Base-by-base conservation (phyloP, 2,113 vertebrate genomes). In the Colinus virginianus region DNA sequence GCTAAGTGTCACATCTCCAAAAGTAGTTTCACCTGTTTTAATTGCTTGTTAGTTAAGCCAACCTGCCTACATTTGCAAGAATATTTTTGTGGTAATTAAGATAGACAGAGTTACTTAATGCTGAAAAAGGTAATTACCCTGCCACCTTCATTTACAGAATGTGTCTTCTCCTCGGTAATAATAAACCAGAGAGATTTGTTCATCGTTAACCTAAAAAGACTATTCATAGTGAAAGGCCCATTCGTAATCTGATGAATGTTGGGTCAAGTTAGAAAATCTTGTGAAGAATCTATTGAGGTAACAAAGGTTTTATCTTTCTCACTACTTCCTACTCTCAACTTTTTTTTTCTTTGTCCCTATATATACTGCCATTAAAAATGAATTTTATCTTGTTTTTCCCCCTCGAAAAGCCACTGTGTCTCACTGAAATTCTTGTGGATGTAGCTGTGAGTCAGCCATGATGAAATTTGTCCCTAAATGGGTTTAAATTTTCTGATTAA, bases 41-140 rank as follows among this genome's bases (percentile, higher is more conserved):
- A 94, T 89, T 96, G 82, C 71, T 93, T 91, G 30, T 87, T 96
- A 93, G 76, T 64, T 89, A 55, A 92, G 46, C 18, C 71, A 90
- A 78, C 26, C 49, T 88, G 67, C 34, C 71, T 90, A 78, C 38
- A 79, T 11, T 48, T 78, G 55, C 34, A 74, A 79, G 38, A 75
- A 58, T n/a, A 30, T 81, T 89, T 89, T 82, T 80, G 34, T 79
- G 89, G 63, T 88, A 69, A 90, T 93, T 93, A 91, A 78, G 32
- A 80, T 49, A 78, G 61, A 32, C 43, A 83, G 28, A 18, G 46
- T 94, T 94, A 90, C 40, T 95, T 94, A 79, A 79, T 67, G 42
- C 23, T 15, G 69, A 74, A 91, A 78, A 48, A 82, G 91, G 53
- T 53, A 10, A 86, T 94, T 88, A 91, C 23, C 25, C 55, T 70